Evolutionary conservation across 2,888 invertebrate genomes (phyloP).

Genomic region (Heteromyza rotundicornis): DNA sequence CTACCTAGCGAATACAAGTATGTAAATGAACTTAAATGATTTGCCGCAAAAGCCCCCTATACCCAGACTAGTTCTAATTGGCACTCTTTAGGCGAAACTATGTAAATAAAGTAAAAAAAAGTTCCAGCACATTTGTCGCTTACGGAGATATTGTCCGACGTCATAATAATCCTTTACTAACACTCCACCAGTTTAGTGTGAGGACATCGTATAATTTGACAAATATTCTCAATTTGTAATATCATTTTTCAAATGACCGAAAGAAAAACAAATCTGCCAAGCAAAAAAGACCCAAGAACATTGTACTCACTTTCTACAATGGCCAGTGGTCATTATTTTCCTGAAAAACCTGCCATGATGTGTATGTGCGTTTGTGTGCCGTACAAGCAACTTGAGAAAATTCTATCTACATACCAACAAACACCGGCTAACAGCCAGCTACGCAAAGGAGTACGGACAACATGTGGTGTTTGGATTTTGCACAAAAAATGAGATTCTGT

Average conservation of each 20-base stretch:
- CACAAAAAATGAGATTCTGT: conserved; percentile 57
- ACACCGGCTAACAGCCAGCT: too few relatives aligned
- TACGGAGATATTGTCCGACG: not conserved
- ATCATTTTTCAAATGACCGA: conserved; percentile 57
- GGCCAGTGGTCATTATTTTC: conserved; percentile 53
- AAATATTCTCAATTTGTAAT: conserved; percentile 61
- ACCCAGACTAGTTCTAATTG: not conserved
- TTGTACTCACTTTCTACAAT: not conserved
- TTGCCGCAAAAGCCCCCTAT: too few relatives aligned
- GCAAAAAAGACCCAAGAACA: conserved; percentile 29
- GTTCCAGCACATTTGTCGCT: not conserved
- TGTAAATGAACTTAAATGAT: too few relatives aligned
- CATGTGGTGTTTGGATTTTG: not conserved
- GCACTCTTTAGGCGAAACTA: too few relatives aligned
- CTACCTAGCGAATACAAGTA: too few relatives aligned
- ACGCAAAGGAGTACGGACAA: not conserved
- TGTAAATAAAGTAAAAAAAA: too few relatives aligned
- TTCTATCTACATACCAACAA: not conserved
- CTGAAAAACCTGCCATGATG: not conserved
- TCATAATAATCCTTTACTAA: conserved; percentile 9
- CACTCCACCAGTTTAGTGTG: not conserved
- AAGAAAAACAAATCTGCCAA: conserved; percentile 36
- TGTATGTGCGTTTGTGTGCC: too few relatives aligned
- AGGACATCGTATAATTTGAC: conserved; percentile 52
- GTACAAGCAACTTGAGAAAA: conserved; percentile 44